phyloP scores from a whole-genome alignment of 1,140 invertebrate species.

The Chlorops oryzae region DNA sequence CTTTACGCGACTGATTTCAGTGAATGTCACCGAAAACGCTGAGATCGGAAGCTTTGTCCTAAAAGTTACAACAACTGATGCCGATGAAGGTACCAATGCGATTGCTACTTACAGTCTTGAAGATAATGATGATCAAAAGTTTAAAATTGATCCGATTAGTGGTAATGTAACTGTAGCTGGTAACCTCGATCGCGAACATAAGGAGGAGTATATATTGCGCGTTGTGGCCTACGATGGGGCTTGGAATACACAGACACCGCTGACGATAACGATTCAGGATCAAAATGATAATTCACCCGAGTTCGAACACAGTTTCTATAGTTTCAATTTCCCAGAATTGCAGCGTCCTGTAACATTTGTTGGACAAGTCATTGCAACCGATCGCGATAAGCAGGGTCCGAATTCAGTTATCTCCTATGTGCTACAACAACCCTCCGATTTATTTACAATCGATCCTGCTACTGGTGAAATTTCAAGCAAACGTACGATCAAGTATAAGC shows the following conservation, averaged over 20 bases:
- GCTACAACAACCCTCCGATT: slow-evolving; percentile 80
- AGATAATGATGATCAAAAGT: slow-evolving; percentile 82
- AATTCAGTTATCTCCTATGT: slow-evolving; percentile 92
- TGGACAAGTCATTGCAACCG: slow-evolving; percentile 80
- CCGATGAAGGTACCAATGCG: slow-evolving; percentile 79
- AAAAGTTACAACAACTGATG: slow-evolving; percentile 82
- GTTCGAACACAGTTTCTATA: slow-evolving; percentile 81
- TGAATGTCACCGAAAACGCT: slow-evolving; percentile 93
- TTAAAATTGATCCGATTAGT: slow-evolving; percentile 77
- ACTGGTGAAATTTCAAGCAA: slow-evolving; percentile 87
- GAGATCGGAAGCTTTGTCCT: slow-evolving; percentile 89
- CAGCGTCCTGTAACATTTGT: slow-evolving; percentile 73
- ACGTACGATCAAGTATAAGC: slow-evolving; percentile 72
- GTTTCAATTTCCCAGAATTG: slow-evolving; percentile 84
- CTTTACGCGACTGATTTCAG: slow-evolving; percentile 86
- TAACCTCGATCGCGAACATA: slow-evolving; percentile 76
- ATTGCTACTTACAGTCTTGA: slow-evolving; percentile 84
- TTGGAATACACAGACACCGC: slow-evolving; percentile 79
- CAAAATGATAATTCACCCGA: slow-evolving; percentile 91
- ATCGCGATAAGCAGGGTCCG: slow-evolving; percentile 86
- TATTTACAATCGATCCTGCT: slow-evolving; percentile 84
- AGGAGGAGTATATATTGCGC: slow-evolving; percentile 86
- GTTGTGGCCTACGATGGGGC: slow-evolving; percentile 81
- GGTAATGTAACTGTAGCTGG: slow-evolving; percentile 89
- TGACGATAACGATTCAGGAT: slow-evolving; percentile 90